A percentile compares a stretch with the other conserved stretches of the same genome.
Evolutionary conservation across 2,888 invertebrate species (phyloP).

Genomic region (Gymnoscelis rufifasciata): DNA sequence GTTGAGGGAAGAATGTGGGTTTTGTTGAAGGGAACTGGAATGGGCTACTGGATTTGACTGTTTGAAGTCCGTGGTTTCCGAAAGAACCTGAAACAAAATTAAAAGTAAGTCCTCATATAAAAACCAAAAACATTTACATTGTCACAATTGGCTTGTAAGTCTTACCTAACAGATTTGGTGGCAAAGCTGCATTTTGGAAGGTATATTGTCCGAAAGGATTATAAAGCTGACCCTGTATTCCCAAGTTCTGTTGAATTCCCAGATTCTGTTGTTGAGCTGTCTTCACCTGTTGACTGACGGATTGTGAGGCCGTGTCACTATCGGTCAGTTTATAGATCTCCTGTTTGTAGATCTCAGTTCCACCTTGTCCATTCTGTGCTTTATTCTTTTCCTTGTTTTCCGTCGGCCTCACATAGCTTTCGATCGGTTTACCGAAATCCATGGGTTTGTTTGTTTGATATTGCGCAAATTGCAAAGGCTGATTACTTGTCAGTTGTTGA

Average conservation of each 20-base stretch:
- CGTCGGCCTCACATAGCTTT: constrained; percentile 51
- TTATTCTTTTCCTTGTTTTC: constrained; percentile 40
- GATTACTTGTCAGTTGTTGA: constrained; percentile 62
- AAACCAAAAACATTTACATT: too few species aligned
- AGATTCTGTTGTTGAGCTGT: constrained; percentile 63
- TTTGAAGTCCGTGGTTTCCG: constrained; percentile 79
- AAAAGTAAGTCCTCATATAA: too few species aligned
- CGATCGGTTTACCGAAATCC: constrained; percentile 57
- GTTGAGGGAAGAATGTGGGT: constrained; percentile 60
- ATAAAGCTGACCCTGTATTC: constrained; percentile 38
- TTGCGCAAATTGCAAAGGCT: constrained; percentile 62
- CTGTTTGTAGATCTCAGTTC: constrained; percentile 60
- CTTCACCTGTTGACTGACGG: constrained; percentile 60
- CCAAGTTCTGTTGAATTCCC: constrained; percentile 45
- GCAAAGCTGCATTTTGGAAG: constrained; percentile 59
- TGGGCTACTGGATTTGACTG: constrained; percentile 74
- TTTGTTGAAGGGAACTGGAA: constrained; percentile 53
- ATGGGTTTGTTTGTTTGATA: constrained; percentile 56
- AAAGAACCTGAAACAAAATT: constrained; percentile 77
- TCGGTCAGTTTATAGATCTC: constrained; percentile 66
- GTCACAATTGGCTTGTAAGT: background rate
- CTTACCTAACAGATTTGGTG: constrained; percentile 67
- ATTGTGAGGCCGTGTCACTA: constrained; percentile 59
- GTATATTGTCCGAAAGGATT: constrained; percentile 58
- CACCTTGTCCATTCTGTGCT: constrained; percentile 16